A percentile compares a stretch with the other conserved stretches of the same genome.
These are phyloP conservation scores for Holcopasites calliopsidis DNA, from an alignment of 1,140 invertebrate species.

Conservation along the genomic window DNA sequence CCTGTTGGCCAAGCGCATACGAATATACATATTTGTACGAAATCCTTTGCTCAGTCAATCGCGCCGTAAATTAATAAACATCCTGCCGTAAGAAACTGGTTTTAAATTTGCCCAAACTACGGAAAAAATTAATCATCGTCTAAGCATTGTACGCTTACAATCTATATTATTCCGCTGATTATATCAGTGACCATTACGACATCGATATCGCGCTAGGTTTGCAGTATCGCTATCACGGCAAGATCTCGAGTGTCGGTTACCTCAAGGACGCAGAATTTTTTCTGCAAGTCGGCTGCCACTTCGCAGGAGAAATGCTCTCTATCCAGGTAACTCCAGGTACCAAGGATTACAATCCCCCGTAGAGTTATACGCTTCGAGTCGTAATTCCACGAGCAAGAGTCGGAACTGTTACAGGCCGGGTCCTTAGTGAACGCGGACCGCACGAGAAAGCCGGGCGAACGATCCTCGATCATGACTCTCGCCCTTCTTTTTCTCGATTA, in stretches of 20 bases:
- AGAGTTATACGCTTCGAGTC: conserved; percentile 12
- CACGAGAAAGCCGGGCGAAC: conserved; percentile 25
- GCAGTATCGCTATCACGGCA: conserved; percentile 42
- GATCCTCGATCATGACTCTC: conserved; percentile 12
- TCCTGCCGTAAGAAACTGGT: no score
- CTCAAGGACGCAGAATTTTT: conserved; percentile 55
- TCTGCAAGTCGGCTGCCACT: conserved; percentile 4
- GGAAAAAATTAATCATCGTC: background rate
- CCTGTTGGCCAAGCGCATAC: no score
- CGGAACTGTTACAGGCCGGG: background rate
- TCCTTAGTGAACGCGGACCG: conserved; percentile 5
- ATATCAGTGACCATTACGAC: conserved; percentile 39
- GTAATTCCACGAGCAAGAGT: conserved; percentile 8
- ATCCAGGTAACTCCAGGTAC: background rate
- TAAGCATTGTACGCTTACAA: conserved; percentile 10
- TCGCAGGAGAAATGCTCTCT: conserved; percentile 43
- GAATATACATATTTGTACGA: no score
- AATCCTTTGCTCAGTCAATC: no score
- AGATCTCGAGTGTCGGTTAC: conserved; percentile 48
- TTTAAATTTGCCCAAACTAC: no score
- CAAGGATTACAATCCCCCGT: background rate
- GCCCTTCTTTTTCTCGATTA: background rate
- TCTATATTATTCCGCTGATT: conserved; percentile 13
- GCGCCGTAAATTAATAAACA: no score
- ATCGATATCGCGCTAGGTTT: conserved; percentile 58